A percentile compares a stretch with the other conserved stretches of the same genome.
Evolutionary conservation across 2,888 invertebrate species (phyloP).

Genomic region (Oscheius sp.): DNA sequence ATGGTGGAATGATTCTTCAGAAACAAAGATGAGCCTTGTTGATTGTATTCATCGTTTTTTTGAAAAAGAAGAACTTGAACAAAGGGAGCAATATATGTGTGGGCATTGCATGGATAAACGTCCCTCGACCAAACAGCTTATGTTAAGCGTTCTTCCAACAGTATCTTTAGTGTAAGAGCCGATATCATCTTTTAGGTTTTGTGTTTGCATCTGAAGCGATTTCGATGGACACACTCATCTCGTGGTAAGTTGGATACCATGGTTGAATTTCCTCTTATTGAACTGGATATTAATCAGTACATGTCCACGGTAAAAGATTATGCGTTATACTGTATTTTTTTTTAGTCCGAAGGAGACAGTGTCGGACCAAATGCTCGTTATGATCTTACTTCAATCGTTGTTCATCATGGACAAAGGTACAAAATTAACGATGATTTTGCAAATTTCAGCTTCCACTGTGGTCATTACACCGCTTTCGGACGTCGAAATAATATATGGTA

Average conservation of each 20-base stretch:
- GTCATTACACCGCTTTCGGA: slow-evolving; percentile 86
- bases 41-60: slow-evolving; percentile 81
- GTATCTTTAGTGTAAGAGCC: slow-evolving; percentile 71
- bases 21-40: slow-evolving; percentile 14
- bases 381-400: slow-evolving; percentile 83
- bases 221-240: slow-evolving; percentile 80
- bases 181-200: slow-evolving; percentile 75
- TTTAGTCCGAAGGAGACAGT: not conserved
- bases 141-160: slow-evolving; percentile 83
- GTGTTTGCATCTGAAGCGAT: slow-evolving; percentile 84
- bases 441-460: slow-evolving; percentile 81
- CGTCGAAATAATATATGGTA: slow-evolving; percentile 83
- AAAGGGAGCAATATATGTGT: slow-evolving; percentile 84
- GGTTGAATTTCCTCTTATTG: slow-evolving; percentile 81
- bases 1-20: slow-evolving; percentile 72
- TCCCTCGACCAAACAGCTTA: slow-evolving; percentile 85
- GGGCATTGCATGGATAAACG: slow-evolving; percentile 83
- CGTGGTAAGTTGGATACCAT: slow-evolving; percentile 83
- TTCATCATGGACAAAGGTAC: slow-evolving; percentile 81
- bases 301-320: slow-evolving; percentile 18
- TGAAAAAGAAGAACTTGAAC: slow-evolving; percentile 83
- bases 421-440: not conserved
- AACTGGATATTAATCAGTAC: slow-evolving; percentile 77
- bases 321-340: not conserved
- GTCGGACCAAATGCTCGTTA: slow-evolving; percentile 21